Conservation (phyloP, 30 jellyfish, hydroid and myxozoan genomes). For the Clytia hemisphaerica region DNA sequence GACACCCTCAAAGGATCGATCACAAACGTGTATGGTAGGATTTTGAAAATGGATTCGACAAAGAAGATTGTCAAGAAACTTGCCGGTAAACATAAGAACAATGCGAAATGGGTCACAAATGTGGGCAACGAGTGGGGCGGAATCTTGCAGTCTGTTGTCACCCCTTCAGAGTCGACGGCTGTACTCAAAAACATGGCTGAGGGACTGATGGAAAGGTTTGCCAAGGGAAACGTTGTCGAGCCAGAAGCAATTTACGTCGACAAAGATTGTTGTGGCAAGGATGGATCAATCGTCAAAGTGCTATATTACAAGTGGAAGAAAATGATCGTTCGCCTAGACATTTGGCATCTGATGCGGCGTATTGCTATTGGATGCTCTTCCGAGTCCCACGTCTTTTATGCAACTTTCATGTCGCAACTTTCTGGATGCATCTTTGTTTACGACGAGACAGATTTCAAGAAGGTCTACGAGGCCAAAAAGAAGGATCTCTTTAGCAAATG, state of each 20-base stretch:
- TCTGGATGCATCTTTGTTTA: constrained; percentile 26
- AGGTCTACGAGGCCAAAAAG: constrained; percentile 22
- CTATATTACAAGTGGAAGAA: constrained; percentile 16
- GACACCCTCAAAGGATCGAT: constrained; percentile 21
- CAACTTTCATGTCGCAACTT: constrained; percentile 14
- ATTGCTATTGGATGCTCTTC: constrained; percentile 18
- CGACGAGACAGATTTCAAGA: constrained; percentile 16
- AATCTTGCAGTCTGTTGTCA: constrained; percentile 19
- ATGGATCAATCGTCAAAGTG: constrained; percentile 16
- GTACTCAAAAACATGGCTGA: constrained; percentile 21
- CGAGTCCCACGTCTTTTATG: constrained; percentile 27
- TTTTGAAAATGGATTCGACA: constrained; percentile 46
- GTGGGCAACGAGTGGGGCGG: constrained; percentile 60
- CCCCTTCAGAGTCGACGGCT: constrained; percentile 10
- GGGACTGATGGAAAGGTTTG: constrained; percentile 28
- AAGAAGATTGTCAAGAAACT: constrained; percentile 41
- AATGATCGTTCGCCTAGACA: constrained; percentile 29
- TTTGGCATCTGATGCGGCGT: constrained; percentile 34
- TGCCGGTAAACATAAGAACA: constrained; percentile 43
- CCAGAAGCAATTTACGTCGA: constrained; percentile 44
- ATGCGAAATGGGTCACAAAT: constrained; percentile 39
- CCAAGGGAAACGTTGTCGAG: constrained; percentile 2
- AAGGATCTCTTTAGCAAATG: constrained; percentile 35
- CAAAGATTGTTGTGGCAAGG: constrained; percentile 45
- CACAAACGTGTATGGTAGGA: constrained; percentile 29